Conservation (phyloP, 35 echinoderm and acorn worm species). For the Patiria miniata region DNA sequence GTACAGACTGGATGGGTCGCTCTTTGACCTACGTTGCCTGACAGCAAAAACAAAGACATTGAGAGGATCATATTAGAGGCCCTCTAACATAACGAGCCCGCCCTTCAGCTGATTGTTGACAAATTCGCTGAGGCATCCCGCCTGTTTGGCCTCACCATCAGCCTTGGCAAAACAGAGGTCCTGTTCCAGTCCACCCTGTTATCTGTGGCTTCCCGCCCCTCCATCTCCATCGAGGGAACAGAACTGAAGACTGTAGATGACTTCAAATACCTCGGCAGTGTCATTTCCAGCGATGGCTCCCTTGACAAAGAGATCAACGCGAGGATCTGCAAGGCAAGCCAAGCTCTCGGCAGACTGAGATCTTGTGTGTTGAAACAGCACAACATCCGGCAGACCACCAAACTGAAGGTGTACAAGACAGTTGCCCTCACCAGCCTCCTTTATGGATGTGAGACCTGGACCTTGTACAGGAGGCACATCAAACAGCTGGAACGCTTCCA, state of each 20-base stretch:
- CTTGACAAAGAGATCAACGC: conserved; percentile 65
- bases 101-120: too few species aligned
- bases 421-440: conserved; percentile 50
- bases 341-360: conserved; percentile 37
- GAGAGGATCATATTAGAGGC: too few species aligned
- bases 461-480: conserved; percentile 40
- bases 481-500: conserved; percentile 41
- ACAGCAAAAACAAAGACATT: too few species aligned
- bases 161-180: neutral
- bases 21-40: neutral
- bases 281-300: conserved; percentile 31
- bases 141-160: conserved; percentile 38
- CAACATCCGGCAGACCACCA: conserved; percentile 19
- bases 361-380: conserved; percentile 38
- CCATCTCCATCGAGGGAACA: conserved; percentile 28
- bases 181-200: neutral
- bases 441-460: conserved; percentile 46
- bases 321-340: conserved; percentile 42
- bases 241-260: conserved; percentile 41
- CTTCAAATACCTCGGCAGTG: conserved; percentile 58
- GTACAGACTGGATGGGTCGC: neutral
- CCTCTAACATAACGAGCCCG: too few species aligned
- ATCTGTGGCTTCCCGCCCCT: neutral
- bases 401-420: conserved; percentile 58
- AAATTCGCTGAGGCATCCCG: neutral